Conservation (phyloP, 2,113 vertebrate genomes). For the Condylura cristata region DNA sequence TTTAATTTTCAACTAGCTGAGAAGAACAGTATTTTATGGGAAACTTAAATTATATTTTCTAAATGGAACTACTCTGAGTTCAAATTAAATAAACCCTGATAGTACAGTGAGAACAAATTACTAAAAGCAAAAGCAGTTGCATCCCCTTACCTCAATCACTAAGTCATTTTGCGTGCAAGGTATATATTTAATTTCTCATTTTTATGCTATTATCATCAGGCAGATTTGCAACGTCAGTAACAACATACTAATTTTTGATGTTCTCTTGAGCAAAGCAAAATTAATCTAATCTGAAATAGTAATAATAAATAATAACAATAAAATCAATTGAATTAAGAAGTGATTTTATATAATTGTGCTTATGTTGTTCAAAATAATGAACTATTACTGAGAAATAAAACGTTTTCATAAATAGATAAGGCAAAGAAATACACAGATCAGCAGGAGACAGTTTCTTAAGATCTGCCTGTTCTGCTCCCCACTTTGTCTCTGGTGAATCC, state of each 20-base stretch:
- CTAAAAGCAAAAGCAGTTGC: background rate
- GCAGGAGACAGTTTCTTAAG: background rate
- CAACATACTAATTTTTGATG: slow-evolving; percentile 21
- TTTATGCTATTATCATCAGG: background rate
- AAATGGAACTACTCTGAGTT: slow-evolving; percentile 65
- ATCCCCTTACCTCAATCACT: background rate
- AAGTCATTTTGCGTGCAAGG: slow-evolving; percentile 48
- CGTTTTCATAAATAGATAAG: background rate
- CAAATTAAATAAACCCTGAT: slow-evolving; percentile 42
- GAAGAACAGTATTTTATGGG: slow-evolving; percentile 45
- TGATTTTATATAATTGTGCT: slow-evolving; percentile 26
- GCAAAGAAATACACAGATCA: background rate
- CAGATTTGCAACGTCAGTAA: slow-evolving; percentile 31
- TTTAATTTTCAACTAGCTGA: slow-evolving; percentile 64
- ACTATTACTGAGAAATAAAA: background rate
- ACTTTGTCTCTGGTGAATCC: no score
- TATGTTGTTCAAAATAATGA: slow-evolving; percentile 8
- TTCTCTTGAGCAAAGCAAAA: slow-evolving; percentile 33
- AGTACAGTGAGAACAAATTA: slow-evolving; percentile 6
- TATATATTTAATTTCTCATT: slow-evolving; percentile 27
- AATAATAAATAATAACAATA: background rate
- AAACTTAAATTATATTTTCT: slow-evolving; percentile 59
- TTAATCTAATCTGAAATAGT: slow-evolving; percentile 6
- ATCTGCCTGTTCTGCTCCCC: no score
- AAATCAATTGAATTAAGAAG: background rate